Conservation (phyloP, 1,140 invertebrate species). For the Archivesica marissinica region DNA sequence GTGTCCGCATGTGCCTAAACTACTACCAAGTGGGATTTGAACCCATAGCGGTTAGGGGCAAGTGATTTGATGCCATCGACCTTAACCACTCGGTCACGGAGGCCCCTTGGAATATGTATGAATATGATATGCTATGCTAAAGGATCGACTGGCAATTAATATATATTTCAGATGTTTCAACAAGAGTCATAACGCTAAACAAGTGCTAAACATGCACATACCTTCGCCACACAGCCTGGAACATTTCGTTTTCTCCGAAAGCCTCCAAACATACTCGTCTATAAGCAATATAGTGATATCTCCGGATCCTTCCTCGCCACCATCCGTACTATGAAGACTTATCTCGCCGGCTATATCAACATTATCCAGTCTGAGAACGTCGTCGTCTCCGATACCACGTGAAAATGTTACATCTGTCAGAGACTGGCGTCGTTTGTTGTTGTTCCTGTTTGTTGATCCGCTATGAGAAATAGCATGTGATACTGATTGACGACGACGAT, state of each 20-base stretch:
- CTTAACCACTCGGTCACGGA: too few species aligned
- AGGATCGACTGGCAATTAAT: too few species aligned
- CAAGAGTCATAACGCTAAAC: too few species aligned
- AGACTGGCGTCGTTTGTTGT: background rate
- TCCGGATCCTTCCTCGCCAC: background rate
- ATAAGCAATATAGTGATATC: background rate
- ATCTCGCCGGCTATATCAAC: background rate
- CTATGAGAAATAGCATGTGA: background rate
- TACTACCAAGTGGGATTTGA: too few species aligned
- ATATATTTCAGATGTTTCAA: too few species aligned
- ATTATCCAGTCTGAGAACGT: background rate
- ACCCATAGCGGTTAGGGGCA: too few species aligned
- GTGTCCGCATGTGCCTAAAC: too few species aligned
- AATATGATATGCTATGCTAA: too few species aligned
- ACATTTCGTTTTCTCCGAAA: slow-evolving; percentile 90
- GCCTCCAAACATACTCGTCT: slow-evolving; percentile 87
- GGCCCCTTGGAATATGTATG: too few species aligned
- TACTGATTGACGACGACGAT: background rate
- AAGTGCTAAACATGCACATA: too few species aligned
- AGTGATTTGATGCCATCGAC: too few species aligned
- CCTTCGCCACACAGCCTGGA: slow-evolving; percentile 92
- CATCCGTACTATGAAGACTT: background rate
- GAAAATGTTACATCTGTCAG: slow-evolving; percentile 45
- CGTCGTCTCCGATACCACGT: slow-evolving; percentile 1
- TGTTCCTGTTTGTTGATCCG: background rate